These are phyloP conservation scores for Echeneis naucrates DNA, from an alignment of 2,797 vertebrate species.

Conservation along the genomic window DNA sequence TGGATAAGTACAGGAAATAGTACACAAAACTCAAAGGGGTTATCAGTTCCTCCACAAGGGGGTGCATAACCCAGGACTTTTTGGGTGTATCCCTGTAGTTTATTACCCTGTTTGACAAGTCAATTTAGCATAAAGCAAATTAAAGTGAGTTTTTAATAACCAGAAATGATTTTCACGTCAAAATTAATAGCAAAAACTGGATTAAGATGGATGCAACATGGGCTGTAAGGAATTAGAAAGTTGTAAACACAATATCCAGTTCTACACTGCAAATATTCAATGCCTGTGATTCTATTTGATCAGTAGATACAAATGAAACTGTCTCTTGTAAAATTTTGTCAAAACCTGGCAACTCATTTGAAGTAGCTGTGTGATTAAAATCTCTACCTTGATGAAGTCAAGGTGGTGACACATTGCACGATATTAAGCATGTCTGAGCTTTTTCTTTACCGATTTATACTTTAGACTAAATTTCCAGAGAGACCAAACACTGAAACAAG, in stretches of 20 bases:
- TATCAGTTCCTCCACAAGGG: slow-evolving; percentile 76
- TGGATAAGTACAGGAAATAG: neutral
- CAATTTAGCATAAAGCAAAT: neutral
- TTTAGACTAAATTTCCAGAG: slow-evolving; percentile 41
- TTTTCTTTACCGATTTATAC: slow-evolving; percentile 72
- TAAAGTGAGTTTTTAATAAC: neutral
- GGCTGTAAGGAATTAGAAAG: neutral
- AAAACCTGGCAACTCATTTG: neutral
- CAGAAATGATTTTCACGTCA: neutral
- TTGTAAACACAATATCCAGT: neutral
- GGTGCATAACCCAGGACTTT: slow-evolving; percentile 66
- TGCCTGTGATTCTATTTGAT: neutral
- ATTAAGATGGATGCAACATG: neutral
- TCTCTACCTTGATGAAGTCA: slow-evolving; percentile 48
- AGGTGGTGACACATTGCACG: slow-evolving; percentile 41
- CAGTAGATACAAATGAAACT: slow-evolving; percentile 6
- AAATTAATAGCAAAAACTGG: neutral
- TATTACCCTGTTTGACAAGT: slow-evolving; percentile 5
- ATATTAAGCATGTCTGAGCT: slow-evolving; percentile 72
- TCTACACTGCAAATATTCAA: neutral
- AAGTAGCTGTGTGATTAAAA: slow-evolving; percentile 26
- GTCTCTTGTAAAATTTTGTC: neutral
- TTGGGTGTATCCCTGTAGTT: neutral
- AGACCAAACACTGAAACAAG: slow-evolving; percentile 34
- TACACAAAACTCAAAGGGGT: slow-evolving; percentile 12